Evolutionary conservation across 2,113 vertebrate genomes (phyloP).

Genomic region (Tetraodon nigroviridis): DNA sequence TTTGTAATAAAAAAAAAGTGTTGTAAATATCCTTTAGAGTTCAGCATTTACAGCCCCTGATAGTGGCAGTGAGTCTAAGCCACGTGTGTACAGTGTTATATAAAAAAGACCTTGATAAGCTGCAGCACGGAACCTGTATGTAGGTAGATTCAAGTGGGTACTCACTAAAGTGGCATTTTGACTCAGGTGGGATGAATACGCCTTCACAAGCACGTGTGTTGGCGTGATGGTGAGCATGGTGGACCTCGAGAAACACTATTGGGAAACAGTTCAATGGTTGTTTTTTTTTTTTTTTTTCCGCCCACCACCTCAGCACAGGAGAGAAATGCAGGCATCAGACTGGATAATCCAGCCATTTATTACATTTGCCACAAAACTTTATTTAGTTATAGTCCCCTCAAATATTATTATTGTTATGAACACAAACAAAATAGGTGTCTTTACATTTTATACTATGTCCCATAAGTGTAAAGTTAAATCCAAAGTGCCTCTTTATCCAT

Average conservation of each 20-base stretch:
- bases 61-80: background rate
- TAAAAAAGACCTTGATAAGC: constrained; percentile 16
- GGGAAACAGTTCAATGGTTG: constrained; percentile 3
- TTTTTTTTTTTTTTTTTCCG: constrained; percentile 27
- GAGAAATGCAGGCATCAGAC: constrained; percentile 40
- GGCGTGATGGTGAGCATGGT: constrained; percentile 45
- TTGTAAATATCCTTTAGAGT: background rate
- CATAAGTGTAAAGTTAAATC: too few species aligned
- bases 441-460: too few species aligned
- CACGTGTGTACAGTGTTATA: constrained; percentile 18
- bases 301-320: constrained; percentile 35
- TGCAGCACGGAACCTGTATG: constrained; percentile 33
- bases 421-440: too few species aligned
- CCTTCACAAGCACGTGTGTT: constrained; percentile 56
- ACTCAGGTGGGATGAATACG: constrained; percentile 54
- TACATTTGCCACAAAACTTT: background rate
- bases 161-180: constrained; percentile 55
- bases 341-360: constrained; percentile 16
- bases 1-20: background rate
- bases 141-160: constrained; percentile 62
- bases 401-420: too few species aligned
- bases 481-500: too few species aligned
- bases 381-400: too few species aligned
- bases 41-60: background rate
- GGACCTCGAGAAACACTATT: constrained; percentile 30